Evolutionary conservation across 2,113 vertebrate species (phyloP).

Genomic region (Fukomys damarensis): DNA sequence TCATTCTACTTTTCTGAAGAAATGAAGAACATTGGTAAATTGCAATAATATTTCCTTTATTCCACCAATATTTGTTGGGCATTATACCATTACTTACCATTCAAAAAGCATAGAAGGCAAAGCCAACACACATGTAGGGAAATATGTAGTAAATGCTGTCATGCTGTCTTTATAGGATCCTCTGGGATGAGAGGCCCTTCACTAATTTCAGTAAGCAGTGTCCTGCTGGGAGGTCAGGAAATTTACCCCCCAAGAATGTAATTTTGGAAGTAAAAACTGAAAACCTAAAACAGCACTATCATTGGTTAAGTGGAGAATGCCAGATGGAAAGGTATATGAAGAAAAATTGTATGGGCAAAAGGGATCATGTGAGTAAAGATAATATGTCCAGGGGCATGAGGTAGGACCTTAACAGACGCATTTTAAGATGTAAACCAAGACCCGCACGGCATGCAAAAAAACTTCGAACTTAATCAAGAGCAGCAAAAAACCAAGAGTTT

Average conservation of each 20-base stretch:
- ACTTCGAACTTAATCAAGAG: background rate
- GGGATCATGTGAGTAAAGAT: background rate
- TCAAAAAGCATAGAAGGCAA: background rate
- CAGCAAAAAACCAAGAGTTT: background rate
- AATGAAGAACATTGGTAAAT: background rate
- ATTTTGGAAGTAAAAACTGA: constrained; percentile 20
- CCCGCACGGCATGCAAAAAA: background rate
- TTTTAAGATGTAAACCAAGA: background rate
- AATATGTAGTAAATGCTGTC: background rate
- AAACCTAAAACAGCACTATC: background rate
- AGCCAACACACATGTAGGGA: background rate
- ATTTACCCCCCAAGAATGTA: background rate
- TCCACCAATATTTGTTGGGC: background rate
- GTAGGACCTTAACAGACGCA: background rate
- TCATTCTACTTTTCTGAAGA: background rate
- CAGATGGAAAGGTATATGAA: background rate
- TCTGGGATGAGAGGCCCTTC: background rate
- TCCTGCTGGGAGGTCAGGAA: background rate
- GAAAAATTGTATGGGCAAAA: background rate
- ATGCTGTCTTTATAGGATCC: background rate
- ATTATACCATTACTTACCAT: background rate
- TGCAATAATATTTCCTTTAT: background rate
- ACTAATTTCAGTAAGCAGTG: background rate
- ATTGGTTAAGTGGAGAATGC: background rate
- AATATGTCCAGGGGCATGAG: background rate